Base-by-base conservation (phyloP, 2,113 vertebrate genomes). In the Corythaixoides concolor region DNA sequence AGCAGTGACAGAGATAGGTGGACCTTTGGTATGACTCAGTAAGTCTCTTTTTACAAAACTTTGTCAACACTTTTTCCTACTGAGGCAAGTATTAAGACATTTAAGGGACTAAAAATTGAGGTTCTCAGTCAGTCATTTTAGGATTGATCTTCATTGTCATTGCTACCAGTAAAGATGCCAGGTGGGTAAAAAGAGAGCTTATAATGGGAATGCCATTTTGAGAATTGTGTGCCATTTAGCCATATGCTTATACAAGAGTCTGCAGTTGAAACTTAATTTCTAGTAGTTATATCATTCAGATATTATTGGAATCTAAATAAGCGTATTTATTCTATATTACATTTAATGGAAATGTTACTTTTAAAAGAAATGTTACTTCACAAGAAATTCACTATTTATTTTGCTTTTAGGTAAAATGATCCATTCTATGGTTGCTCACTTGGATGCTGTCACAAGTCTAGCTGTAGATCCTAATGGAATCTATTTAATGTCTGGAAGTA, bases 401-500 rank as follows among this genome's bases (percentile, higher is more conserved):
- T 96, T 96, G 91, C 49, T 69, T 97, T 87, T 96, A 99, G 99
- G 99, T 98, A 99, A 99, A 98, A 98, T 99, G 97, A 99, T 99
- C 97, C 99, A 99, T 97, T 98, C 99, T 90, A 99, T 99, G 99
- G 99, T 99, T 97, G 99, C 99, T 97, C 99, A 99, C 94, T 98
- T 99, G 98, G 99, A 99, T 95, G 99, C 99, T 60, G 99, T 99
- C 86, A 99, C 99, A 97, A 99, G 99, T 97, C 98, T 99, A 98
- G 99, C 99, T 81, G 99, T 99, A 93, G 99, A 99, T 98, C 99
- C 99, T 68, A 99, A 99, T 97, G 99, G 99, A 97, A 99, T 99
- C 97, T 99, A 99, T 98, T 98, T 99, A 98, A 99, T 99, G 99
- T 99, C 99, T 86, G 99, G 99, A 98, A 99, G 99, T 99, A 98